Evolutionary conservation across 2,888 invertebrate genomes (phyloP), one percentile per base, ranked within the genome.

Genomic region (Andrena chrysosceles): DNA sequence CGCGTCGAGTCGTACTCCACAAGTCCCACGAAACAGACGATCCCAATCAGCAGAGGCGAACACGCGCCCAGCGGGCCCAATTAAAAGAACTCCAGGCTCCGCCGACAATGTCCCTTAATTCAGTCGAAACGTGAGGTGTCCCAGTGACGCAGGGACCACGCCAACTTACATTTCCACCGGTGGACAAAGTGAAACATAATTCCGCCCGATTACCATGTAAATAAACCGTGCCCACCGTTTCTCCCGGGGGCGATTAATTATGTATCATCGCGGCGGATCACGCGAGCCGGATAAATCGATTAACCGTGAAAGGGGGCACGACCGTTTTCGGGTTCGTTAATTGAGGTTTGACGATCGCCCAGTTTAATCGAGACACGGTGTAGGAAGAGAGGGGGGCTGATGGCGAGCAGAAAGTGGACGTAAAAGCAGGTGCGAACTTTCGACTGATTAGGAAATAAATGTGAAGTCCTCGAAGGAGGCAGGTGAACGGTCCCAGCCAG

Each of bases 361-460:
- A 71, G 82, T 68, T 76, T 71, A 59, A 76, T 82, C 75, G 63
- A 66, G 77, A 60, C 56, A 23, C 69, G 48, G 13, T 13, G n/a
- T 16, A 23, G 10, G 72, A 7, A 7, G 20, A 33, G 23, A 1
- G 33, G 54, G n/a, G 29, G 20, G 23, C 2, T 6, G 60, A 29
- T 1, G 23, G n/a, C 13, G 48, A 48, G 54, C n/a, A 26, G 16
- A 26, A 26, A 0, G 72, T 62, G 35, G 35, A 64, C 8, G 78
- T 33, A 64, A 79, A 79, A 80, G 80, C 80, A 81, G 81, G 81
- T 81, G 81, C 81, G 81, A 81, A 81, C 81, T 81, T 81, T 81
- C 81, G 74, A 81, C 81, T 52, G 81, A 81, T 81, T 81, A 81
- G 81, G 81, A 81, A 81, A 81, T 66, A 66, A 74, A 81, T 66